Evolutionary conservation across 2,113 vertebrate species (phyloP).

Genomic region (Osmerus eperlanus): DNA sequence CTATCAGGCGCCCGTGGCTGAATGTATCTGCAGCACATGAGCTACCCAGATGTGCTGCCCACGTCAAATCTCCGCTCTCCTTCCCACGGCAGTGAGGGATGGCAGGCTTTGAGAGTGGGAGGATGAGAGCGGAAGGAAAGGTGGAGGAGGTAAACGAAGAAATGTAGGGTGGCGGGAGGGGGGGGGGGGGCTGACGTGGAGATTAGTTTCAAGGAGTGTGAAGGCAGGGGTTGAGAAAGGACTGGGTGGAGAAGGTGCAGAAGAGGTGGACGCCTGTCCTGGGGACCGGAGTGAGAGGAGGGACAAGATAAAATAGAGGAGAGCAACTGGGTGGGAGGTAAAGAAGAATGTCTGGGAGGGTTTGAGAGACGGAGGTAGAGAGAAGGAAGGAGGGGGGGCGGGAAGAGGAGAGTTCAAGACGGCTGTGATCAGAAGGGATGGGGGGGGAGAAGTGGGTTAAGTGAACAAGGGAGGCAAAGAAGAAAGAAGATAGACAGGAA

Average conservation of each 20-base stretch:
- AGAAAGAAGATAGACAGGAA: neutral
- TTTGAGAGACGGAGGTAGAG: neutral
- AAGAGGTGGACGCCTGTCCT: too few species aligned
- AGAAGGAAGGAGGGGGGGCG: neutral
- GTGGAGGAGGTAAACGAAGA: too few species aligned
- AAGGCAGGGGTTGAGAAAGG: too few species aligned
- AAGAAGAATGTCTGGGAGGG: neutral
- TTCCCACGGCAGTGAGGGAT: neutral
- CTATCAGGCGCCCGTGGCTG: neutral
- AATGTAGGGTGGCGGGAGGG: too few species aligned
- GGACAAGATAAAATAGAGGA: neutral
- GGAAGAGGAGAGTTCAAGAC: neutral
- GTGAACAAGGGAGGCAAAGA: neutral
- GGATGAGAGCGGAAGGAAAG: neutral
- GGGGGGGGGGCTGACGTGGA: too few species aligned
- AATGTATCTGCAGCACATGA: neutral
- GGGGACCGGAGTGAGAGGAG: neutral
- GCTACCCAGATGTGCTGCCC: neutral
- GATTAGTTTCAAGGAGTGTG: too few species aligned
- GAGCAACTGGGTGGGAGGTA: neutral
- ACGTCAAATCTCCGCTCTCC: neutral
- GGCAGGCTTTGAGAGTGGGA: neutral
- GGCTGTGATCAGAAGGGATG: neutral
- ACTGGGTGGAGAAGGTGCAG: too few species aligned
- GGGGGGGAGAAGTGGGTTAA: neutral